Percentiles rank a stretch among this genome's conserved stretches.
phyloP scores from a whole-genome alignment of 2,113 vertebrate species.

The Galbula dea region DNA sequence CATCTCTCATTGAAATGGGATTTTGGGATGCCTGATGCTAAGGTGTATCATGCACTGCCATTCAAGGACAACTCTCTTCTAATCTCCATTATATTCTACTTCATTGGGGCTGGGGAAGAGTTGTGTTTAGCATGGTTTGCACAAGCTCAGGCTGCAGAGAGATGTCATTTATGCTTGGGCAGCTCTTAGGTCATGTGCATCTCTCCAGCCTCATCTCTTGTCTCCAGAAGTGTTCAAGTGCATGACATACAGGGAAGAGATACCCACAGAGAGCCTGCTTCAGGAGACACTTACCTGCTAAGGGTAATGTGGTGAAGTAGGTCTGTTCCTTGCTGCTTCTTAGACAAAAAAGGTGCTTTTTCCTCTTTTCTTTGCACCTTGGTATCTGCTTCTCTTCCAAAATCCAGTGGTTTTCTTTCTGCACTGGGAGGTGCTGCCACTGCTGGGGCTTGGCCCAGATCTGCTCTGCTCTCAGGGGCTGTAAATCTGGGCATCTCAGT shows the following conservation, averaged over 20 bases:
- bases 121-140: not conserved
- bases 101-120: not conserved
- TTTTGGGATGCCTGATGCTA: not conserved
- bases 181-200: not conserved
- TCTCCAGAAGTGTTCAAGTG: not conserved
- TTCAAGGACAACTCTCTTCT: not conserved
- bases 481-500: not conserved
- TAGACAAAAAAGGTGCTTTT: not conserved
- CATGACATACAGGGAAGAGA: not conserved
- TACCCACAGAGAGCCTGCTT: not conserved
- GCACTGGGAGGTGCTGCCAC: not conserved
- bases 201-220: not conserved
- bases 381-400: not conserved
- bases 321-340: not conserved
- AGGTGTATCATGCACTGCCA: not conserved
- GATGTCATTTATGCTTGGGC: not conserved
- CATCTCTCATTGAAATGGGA: not conserved
- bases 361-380: not conserved
- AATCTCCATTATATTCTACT: not conserved
- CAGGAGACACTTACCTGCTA: not conserved
- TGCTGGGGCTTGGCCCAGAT: not conserved
- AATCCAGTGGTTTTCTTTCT: not conserved
- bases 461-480: rapidly evolving
- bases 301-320: no score
- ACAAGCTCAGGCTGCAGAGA: not conserved